Evolutionary conservation across 2,113 vertebrate species (phyloP).

Genomic region (Nerophis lumbriciformis): DNA sequence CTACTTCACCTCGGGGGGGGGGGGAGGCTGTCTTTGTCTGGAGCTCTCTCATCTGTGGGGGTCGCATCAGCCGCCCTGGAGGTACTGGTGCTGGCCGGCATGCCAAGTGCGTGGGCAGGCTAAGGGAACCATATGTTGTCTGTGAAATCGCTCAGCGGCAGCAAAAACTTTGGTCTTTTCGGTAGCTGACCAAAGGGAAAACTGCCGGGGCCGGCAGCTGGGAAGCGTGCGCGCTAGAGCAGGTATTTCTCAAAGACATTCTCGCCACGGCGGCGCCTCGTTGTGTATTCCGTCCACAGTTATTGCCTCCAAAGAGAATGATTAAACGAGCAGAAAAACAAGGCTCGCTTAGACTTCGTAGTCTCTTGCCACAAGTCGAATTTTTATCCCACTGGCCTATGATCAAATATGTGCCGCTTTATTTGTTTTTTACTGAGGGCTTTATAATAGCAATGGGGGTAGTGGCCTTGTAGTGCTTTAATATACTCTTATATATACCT

Average conservation of each 20-base stretch:
- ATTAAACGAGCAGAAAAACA: slow-evolving; percentile 16
- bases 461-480: slow-evolving; percentile 17
- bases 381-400: slow-evolving; percentile 5
- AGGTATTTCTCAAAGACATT: slow-evolving; percentile 12
- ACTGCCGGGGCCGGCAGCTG: slow-evolving; percentile 20
- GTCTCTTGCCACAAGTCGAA: slow-evolving; percentile 1
- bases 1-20: slow-evolving; percentile 32
- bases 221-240: slow-evolving; percentile 6
- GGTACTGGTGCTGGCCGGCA: slow-evolving; percentile 50
- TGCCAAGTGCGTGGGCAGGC: slow-evolving; percentile 55
- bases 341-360: slow-evolving; percentile 3
- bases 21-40: slow-evolving; percentile 52
- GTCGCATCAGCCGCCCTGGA: slow-evolving; percentile 52
- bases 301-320: slow-evolving; percentile 8
- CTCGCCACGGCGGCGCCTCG: slow-evolving; percentile 1
- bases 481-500: neutral
- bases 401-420: slow-evolving; percentile 31
- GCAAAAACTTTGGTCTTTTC: slow-evolving; percentile 12
- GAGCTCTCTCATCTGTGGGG: slow-evolving; percentile 54
- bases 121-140: slow-evolving; percentile 57
- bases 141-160: slow-evolving; percentile 30
- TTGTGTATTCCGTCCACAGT: slow-evolving; percentile 21
- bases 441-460: slow-evolving; percentile 19
- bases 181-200: slow-evolving; percentile 14
- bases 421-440: slow-evolving; percentile 30